Evolutionary conservation across 2,113 vertebrate species (phyloP), one percentile per base, ranked within the genome.

Genomic region (Agapornis roseicollis): DNA sequence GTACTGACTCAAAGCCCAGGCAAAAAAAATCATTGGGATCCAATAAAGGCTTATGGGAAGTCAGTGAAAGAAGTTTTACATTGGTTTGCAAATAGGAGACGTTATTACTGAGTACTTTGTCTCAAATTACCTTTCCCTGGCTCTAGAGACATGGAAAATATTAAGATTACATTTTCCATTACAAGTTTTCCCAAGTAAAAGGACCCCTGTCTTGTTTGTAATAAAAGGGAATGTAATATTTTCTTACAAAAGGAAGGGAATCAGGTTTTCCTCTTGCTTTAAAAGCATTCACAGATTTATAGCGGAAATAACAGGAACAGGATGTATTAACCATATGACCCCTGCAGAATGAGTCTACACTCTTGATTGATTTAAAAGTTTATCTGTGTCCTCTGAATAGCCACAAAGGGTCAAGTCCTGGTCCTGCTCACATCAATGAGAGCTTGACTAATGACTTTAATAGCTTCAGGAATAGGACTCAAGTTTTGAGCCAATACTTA

Each of bases 311-410:
- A 95, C 96, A 97, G 86, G 97, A 97, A 97, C 96, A 97, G 97
- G 96, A 96, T 97, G 94, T 95, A 97, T 97, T 96, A 97, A 96
- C 93, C 80, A 5, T 61, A 46, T 91, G 94, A 94, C 96, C 93
- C 95, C 76, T 94, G 93, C 91, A 97, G 94, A 98, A 97, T 95
- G 95, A 96, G 97, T 95, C 94, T 96, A 96, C 55, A 58, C 50
- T 84, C 97, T 96, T 97, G 94, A 98, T 90, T 97, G 96, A 97
- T 98, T 97, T 97, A 96, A 90, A 95, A 97, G 89, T 97, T 98
- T 98, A 85, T 98, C 93, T 95, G 88, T 97, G 84, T 97, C 95
- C 96, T 96, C 96, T 97, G 97, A 97, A 97, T 94, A 96, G 97
- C 97, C 94, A 96, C 96, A 97, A 96, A 97, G 95, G 79, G 79